A percentile compares a stretch with the other conserved stretches of the same genome.
Conservation (phyloP, 2,113 vertebrate genomes). For the Chloroceryle aenea region DNA sequence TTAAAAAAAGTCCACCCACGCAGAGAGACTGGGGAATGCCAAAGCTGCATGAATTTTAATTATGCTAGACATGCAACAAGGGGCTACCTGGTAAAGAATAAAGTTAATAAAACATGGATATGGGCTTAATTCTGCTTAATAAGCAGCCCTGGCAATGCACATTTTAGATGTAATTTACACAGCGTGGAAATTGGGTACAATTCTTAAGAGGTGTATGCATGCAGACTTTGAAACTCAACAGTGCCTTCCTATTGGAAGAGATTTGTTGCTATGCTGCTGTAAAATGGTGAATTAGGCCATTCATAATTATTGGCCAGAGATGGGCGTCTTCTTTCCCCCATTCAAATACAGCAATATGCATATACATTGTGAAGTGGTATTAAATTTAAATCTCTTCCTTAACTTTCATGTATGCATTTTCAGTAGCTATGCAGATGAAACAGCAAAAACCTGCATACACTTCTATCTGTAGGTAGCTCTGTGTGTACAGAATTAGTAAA, state of each 20-base stretch:
- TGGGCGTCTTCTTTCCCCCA: background rate
- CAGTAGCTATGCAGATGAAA: slow-evolving; percentile 25
- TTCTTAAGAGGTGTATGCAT: slow-evolving; percentile 25
- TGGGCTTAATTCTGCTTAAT: slow-evolving; percentile 55
- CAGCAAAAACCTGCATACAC: background rate
- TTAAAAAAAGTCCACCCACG: background rate
- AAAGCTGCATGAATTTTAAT: slow-evolving; percentile 54
- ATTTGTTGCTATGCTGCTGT: slow-evolving; percentile 61
- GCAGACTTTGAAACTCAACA: slow-evolving; percentile 15
- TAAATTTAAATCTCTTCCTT: slow-evolving; percentile 17
- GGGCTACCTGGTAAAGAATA: slow-evolving; percentile 62
- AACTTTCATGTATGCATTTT: background rate
- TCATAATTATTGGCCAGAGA: slow-evolving; percentile 27
- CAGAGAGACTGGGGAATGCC: slow-evolving; percentile 42
- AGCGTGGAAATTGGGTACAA: slow-evolving; percentile 6
- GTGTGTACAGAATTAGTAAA: slow-evolving; percentile 24
- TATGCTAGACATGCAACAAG: slow-evolving; percentile 36
- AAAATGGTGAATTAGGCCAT: slow-evolving; percentile 55
- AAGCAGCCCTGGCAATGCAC: slow-evolving; percentile 34
- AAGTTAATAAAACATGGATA: slow-evolving; percentile 58
- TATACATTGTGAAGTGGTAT: background rate
- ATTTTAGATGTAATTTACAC: slow-evolving; percentile 39
- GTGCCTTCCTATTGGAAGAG: slow-evolving; percentile 52
- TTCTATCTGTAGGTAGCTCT: background rate
- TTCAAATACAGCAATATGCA: background rate